phyloP scores from a whole-genome alignment of 2,797 vertebrate species.

The Ctenopoma multispine region DNA sequence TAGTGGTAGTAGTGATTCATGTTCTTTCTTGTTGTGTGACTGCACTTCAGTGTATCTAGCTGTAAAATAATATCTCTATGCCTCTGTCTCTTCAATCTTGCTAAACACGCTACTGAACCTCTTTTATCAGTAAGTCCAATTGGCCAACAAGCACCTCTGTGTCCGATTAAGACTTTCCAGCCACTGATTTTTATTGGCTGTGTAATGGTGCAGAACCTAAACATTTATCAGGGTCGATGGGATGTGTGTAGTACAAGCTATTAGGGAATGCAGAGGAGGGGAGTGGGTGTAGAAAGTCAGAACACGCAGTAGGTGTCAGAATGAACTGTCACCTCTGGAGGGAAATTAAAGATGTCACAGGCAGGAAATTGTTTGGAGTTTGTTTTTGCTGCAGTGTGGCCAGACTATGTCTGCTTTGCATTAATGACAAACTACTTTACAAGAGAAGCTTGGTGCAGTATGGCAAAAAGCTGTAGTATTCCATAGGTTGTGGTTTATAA shows the following conservation, averaged over 20 bases:
- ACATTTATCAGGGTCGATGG: slow-evolving; percentile 86
- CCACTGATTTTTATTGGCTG: slow-evolving; percentile 85
- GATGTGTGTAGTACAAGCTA: slow-evolving; percentile 74
- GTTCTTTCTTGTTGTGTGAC: slow-evolving; percentile 38
- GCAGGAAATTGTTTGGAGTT: slow-evolving; percentile 59
- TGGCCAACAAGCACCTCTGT: slow-evolving; percentile 70
- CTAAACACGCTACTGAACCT: slow-evolving; percentile 48
- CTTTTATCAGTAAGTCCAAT: slow-evolving; percentile 65
- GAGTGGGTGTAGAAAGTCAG: slow-evolving; percentile 52
- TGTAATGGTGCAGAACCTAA: slow-evolving; percentile 84
- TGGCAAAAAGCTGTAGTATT: slow-evolving; percentile 25
- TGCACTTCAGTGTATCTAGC: slow-evolving; percentile 49
- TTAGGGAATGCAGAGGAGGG: slow-evolving; percentile 61
- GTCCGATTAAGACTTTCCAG: slow-evolving; percentile 79
- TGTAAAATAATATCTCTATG: slow-evolving; percentile 56
- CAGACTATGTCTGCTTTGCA: slow-evolving; percentile 48
- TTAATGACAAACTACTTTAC: slow-evolving; percentile 58
- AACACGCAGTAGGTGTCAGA: slow-evolving; percentile 53
- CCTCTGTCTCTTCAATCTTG: slow-evolving; percentile 49
- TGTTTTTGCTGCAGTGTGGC: slow-evolving; percentile 57
- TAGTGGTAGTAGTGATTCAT: slow-evolving; percentile 42
- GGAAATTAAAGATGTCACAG: slow-evolving; percentile 69
- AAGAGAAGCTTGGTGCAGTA: slow-evolving; percentile 47
- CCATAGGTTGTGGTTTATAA: slow-evolving; percentile 8
- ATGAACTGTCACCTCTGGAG: slow-evolving; percentile 55